Evolutionary conservation across 2,113 vertebrate genomes (phyloP).

Genomic region (Garra rufa): DNA sequence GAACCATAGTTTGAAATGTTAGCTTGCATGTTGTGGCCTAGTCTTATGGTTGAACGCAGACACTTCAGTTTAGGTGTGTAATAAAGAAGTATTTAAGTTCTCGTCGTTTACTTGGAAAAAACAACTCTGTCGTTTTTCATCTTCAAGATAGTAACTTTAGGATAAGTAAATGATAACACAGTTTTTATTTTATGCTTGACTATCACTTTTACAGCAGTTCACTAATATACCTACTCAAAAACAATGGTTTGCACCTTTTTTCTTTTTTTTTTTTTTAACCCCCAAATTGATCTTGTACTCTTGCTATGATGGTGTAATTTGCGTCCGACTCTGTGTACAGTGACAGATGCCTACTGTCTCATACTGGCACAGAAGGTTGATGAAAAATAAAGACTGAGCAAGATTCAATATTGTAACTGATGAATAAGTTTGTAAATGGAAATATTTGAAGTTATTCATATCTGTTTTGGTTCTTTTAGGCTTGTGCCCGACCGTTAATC

Average conservation of each 20-base stretch:
- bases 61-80: neutral
- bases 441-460: neutral
- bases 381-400: conserved; percentile 60
- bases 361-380: conserved; percentile 58
- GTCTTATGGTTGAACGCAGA: neutral
- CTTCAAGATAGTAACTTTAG: neutral
- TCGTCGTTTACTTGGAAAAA: too few species aligned
- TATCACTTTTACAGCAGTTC: neutral
- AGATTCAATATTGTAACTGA: neutral
- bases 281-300: neutral
- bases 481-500: conserved; percentile 92
- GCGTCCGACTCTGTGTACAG: conserved; percentile 63
- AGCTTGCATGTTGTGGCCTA: neutral
- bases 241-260: neutral
- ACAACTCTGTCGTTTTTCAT: neutral
- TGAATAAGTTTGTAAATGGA: neutral
- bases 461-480: conserved; percentile 68
- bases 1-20: neutral
- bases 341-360: conserved; percentile 67
- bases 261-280: too few species aligned
- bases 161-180: neutral
- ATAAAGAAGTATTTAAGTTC: too few species aligned
- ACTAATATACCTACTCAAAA: neutral
- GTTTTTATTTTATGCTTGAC: neutral
- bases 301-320: conserved; percentile 71